phyloP scores from a whole-genome alignment of 37 sponge, comb jelly and placozoan genomes.

The Beroe forskalii region DNA sequence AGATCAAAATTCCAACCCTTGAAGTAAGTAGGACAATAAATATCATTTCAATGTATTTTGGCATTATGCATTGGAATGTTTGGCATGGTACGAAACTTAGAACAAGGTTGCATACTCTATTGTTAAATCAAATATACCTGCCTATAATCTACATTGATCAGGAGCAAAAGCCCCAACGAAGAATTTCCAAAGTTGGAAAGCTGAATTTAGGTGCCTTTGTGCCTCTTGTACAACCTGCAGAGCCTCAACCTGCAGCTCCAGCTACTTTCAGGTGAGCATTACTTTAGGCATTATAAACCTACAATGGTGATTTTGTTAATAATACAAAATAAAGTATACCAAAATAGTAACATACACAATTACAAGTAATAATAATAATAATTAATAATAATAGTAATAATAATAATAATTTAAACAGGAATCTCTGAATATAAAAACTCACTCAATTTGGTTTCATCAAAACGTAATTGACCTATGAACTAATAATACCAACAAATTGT shows the following conservation, averaged over 20 bases:
- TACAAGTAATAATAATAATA: too few species aligned
- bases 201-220: conserved; percentile 2
- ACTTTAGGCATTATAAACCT: too few species aligned
- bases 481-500: too few species aligned
- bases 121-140: conserved; percentile 4
- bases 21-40: neutral
- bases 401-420: too few species aligned
- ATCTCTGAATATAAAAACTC: too few species aligned
- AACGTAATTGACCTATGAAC: too few species aligned
- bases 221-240: neutral
- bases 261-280: too few species aligned
- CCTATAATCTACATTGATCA: neutral
- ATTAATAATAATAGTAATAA: too few species aligned
- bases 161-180: neutral
- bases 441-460: too few species aligned
- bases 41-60: neutral
- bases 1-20: neutral
- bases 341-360: too few species aligned
- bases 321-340: too few species aligned
- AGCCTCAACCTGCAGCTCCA: neutral
- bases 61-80: neutral
- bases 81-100: neutral
- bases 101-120: neutral
- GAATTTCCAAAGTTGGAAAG: neutral
- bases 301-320: too few species aligned